A percentile compares a stretch with the other conserved stretches of the same genome.
These are phyloP conservation scores for Parascotia fuliginaria DNA, from an alignment of 2,888 invertebrate genomes.

Conservation along the genomic window DNA sequence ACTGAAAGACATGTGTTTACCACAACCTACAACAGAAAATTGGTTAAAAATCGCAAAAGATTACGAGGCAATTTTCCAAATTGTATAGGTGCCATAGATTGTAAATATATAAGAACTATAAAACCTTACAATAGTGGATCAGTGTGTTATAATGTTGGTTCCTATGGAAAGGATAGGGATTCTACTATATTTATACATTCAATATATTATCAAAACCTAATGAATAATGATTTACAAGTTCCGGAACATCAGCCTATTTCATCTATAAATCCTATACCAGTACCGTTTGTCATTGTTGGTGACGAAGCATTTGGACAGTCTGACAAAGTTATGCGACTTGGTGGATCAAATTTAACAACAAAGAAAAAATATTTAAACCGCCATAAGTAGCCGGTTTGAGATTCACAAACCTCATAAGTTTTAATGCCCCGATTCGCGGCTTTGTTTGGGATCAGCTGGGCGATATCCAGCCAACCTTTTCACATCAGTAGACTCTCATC, in stretches of 20 bases:
- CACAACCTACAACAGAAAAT: conserved; percentile 19
- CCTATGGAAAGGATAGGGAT: too few species aligned
- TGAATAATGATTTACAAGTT: too few species aligned
- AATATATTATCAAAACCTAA: conserved; percentile 29
- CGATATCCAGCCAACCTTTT: too few species aligned
- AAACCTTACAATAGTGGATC: conserved; percentile 17
- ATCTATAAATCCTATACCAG: conserved; percentile 13
- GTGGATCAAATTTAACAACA: conserved; percentile 10
- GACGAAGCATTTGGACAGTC: conserved; percentile 23
- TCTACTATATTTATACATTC: conserved; percentile 21
- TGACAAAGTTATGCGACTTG: conserved; percentile 16
- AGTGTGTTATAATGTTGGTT: conserved; percentile 14
- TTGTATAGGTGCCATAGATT: conserved; percentile 15
- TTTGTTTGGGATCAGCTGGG: too few species aligned
- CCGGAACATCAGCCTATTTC: conserved; percentile 14
- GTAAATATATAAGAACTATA: conserved; percentile 13
- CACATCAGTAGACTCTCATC: too few species aligned
- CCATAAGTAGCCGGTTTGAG: too few species aligned
- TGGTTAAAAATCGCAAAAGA: conserved; percentile 24
- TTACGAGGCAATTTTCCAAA: conserved; percentile 15
- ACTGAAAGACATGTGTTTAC: conserved; percentile 16
- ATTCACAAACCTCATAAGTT: too few species aligned
- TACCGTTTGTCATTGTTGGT: conserved; percentile 23
- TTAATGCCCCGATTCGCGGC: too few species aligned
- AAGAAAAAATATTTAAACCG: too few species aligned